Base-by-base conservation (phyloP, 2,113 vertebrate genomes). In the Elanus axillaris region DNA sequence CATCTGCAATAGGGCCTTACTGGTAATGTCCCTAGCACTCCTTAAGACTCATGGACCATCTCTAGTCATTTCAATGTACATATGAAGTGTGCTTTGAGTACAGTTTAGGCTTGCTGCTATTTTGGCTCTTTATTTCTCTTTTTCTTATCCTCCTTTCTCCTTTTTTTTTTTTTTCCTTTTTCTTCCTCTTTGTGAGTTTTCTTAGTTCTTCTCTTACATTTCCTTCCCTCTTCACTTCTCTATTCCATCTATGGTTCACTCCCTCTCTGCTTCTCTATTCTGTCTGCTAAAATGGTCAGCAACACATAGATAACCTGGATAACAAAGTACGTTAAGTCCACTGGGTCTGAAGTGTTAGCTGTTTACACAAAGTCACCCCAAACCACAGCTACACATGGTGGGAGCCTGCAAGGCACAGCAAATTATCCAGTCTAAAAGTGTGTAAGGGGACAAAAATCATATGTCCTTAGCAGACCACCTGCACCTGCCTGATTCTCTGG, bases 151-250 rank as follows among this genome's bases (percentile, higher is more conserved):
- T 78, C 9, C 69, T 95, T 87, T 94, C 31, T 77, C 36, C 13
- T 67, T 64, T 82, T 68, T 58, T 48, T 55, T 48, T n/a, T 26
- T 29, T 16, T 9, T n/a, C n/a, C n/a, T n/a, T 90, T 80, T 94
- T 48, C 73, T 95, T 94, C 94, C 91, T 75, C 92, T 94, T 89
- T 48, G 18, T 75, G 43, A 81, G 10, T 89, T 92, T 95, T 93
- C 60, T 75, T 90, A 69, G 90, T 94, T 88, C 79, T 96, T 85
- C 43, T 92, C 67, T 69, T 74, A 11, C 4, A 6, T 53, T 85
- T 74, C 71, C 80, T 87, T 93, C 77, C 87, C n/a, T 76, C 80
- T 88, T 92, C 77, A 89, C 81, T 95, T 95, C 84, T 88, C 58
- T 72, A 13, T 94, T 93, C 56, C 14, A 11, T 87, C 64, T 88